phyloP scores from a whole-genome alignment of 1,140 invertebrate genomes.

The Danaus melanippus region DNA sequence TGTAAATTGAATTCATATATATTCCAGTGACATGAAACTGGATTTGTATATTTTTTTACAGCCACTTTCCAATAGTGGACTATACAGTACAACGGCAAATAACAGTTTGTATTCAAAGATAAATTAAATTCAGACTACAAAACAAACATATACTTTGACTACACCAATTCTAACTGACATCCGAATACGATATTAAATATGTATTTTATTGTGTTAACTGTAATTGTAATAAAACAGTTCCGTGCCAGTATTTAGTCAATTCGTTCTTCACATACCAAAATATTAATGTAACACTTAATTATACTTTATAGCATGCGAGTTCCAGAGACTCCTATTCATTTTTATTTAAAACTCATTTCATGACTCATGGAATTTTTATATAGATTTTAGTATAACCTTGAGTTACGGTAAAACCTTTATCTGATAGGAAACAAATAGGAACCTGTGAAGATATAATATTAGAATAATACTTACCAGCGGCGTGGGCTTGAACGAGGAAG shows the following conservation, averaged over 20 bases:
- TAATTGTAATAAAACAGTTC: slow-evolving; percentile 15
- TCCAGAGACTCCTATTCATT: slow-evolving; percentile 38
- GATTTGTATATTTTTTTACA: too few relatives aligned
- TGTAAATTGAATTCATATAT: too few relatives aligned
- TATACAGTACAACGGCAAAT: slow-evolving; percentile 1
- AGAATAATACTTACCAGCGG: slow-evolving; percentile 45
- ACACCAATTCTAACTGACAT: too few relatives aligned
- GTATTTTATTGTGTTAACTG: slow-evolving; percentile 5
- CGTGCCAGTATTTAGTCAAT: slow-evolving; percentile 33
- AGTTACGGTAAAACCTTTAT: too few relatives aligned
- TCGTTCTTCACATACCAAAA: slow-evolving; percentile 44
- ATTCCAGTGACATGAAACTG: too few relatives aligned
- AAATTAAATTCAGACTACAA: too few relatives aligned
- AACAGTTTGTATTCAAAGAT: neutral
- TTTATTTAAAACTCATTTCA: slow-evolving; percentile 11
- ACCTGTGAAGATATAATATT: slow-evolving; percentile 24
- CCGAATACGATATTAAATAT: slow-evolving; percentile 1
- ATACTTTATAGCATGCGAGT: slow-evolving; percentile 26
- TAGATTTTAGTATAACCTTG: slow-evolving; percentile 4
- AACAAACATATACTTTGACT: too few relatives aligned
- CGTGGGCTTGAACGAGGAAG: slow-evolving; percentile 55
- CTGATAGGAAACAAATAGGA: slow-evolving; percentile 30
- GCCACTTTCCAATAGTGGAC: too few relatives aligned
- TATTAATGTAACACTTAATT: slow-evolving; percentile 29
- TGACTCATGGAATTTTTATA: slow-evolving; percentile 4